Evolutionary conservation across 2,888 invertebrate species (phyloP).

Genomic region (Pyrrhosoma nymphula): DNA sequence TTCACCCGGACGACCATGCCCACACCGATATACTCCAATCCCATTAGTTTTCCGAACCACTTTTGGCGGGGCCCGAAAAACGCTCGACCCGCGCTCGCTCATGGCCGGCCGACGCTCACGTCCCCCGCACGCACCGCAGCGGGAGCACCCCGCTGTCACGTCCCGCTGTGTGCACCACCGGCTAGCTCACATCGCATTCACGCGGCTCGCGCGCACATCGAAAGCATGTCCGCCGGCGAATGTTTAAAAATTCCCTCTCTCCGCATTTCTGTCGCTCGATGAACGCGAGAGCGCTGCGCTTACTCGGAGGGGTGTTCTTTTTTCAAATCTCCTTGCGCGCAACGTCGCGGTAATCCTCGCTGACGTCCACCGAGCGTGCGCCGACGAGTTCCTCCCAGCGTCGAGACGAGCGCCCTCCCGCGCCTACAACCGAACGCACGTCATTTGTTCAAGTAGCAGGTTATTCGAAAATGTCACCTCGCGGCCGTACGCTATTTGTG

Average conservation of each 20-base stretch:
- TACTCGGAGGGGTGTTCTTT: no score
- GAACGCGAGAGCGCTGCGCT: background rate
- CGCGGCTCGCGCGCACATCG: background rate
- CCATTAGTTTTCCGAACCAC: conserved; percentile 14
- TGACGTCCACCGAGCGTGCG: no score
- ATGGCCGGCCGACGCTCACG: background rate
- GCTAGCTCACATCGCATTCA: background rate
- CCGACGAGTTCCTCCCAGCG: no score
- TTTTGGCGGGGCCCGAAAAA: background rate
- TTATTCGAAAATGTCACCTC: no score
- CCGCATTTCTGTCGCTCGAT: background rate
- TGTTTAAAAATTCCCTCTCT: background rate
- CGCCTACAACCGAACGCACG: no score
- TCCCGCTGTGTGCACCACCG: background rate
- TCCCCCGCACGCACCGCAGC: background rate
- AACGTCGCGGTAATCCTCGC: no score
- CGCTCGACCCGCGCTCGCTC: background rate
- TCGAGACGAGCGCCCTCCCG: no score
- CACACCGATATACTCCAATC: background rate
- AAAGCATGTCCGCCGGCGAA: background rate
- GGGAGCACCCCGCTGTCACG: background rate
- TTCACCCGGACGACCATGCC: background rate
- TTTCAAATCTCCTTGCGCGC: no score
- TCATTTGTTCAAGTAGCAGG: no score
- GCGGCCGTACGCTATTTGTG: no score